Evolutionary conservation across 2,797 vertebrate genomes (phyloP), one percentile per base, ranked within the genome.

Genomic region (Coranthus polyacanthus): DNA sequence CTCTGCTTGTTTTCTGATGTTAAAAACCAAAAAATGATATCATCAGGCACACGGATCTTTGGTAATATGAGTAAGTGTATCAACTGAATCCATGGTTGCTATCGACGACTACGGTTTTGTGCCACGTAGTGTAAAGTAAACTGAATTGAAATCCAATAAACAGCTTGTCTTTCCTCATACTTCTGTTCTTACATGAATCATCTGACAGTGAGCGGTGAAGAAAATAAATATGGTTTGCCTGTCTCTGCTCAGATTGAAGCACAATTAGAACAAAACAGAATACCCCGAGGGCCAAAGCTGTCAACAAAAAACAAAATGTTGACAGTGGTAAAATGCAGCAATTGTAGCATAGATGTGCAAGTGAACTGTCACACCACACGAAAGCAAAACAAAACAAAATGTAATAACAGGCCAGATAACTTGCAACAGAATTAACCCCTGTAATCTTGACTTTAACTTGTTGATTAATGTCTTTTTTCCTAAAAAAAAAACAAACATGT

Each of bases 321-420:
- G 16, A 32, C 20, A 57, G 44, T 36, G 9, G 16, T 46, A 22
- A 63, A n/a, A 24, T 53, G 26, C 7, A 29, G 43, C 26, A 42
- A 47, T 21, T 26, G 37, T 20, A 53, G 51, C 51, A 36, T 70
- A 45, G 69, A 66, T 29, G 15, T 61, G n/a, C 55, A 69, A 41
- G 56, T 70, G 34, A 45, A 38, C n/a, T 18, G 22, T 55, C 37
- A 51, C 24, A 38, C 18, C 55, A 62, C 55, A 49, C 11, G 64
- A n/a, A 46, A 17, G 22, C 5, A 12, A 17, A 66, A 45, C 16
- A 39, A 53, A 47, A 34, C 56, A 51, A 5, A 36, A 38, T 37
- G 37, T 32, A 52, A 16, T 51, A 38, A 57, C 45, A 55, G 13
- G 20, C 75, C 24, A 53, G 51, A 60, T 15, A 37, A 24, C 78